A percentile compares a stretch with the other conserved stretches of the same genome.
These are phyloP conservation scores for Drosophila histrio DNA, from an alignment of 2,888 invertebrate genomes.

Conservation along the genomic window DNA sequence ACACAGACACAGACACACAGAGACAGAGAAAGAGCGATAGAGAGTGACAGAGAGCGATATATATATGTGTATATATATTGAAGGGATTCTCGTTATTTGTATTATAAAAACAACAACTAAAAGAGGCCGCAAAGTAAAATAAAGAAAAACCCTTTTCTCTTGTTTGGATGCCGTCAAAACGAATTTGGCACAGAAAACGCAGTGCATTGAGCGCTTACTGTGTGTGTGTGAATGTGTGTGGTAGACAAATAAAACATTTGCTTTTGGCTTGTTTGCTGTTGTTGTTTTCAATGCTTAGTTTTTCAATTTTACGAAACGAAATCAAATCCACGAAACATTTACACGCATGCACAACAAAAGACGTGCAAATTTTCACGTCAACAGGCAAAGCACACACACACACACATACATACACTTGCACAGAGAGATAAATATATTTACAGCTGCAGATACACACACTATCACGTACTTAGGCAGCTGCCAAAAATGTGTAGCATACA, in stretches of 20 bases:
- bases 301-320: slow-evolving; percentile 74
- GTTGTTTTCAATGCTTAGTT: slow-evolving; percentile 74
- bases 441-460: slow-evolving; percentile 47
- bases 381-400: slow-evolving; percentile 58
- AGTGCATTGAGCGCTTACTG: slow-evolving; percentile 59
- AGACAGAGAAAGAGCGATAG: background rate
- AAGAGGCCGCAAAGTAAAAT: slow-evolving; percentile 74
- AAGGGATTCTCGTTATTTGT: slow-evolving; percentile 69
- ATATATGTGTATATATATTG: slow-evolving; percentile 41
- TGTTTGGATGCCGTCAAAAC: slow-evolving; percentile 64
- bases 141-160: slow-evolving; percentile 52
- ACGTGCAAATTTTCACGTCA: slow-evolving; percentile 80
- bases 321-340: slow-evolving; percentile 74
- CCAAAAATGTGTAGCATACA: slow-evolving; percentile 71
- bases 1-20: slow-evolving; percentile 38
- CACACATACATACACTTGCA: slow-evolving; percentile 19
- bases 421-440: slow-evolving; percentile 20
- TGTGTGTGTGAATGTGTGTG: slow-evolving; percentile 48
- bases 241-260: slow-evolving; percentile 74
- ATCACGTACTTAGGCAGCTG: slow-evolving; percentile 62
- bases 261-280: slow-evolving; percentile 63
- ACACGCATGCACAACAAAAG: slow-evolving; percentile 80
- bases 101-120: slow-evolving; percentile 77
- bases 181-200: slow-evolving; percentile 73
- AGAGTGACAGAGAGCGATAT: background rate